Evolutionary conservation across 2,888 invertebrate species (phyloP).

Genomic region (Strigamia transsilvanica): DNA sequence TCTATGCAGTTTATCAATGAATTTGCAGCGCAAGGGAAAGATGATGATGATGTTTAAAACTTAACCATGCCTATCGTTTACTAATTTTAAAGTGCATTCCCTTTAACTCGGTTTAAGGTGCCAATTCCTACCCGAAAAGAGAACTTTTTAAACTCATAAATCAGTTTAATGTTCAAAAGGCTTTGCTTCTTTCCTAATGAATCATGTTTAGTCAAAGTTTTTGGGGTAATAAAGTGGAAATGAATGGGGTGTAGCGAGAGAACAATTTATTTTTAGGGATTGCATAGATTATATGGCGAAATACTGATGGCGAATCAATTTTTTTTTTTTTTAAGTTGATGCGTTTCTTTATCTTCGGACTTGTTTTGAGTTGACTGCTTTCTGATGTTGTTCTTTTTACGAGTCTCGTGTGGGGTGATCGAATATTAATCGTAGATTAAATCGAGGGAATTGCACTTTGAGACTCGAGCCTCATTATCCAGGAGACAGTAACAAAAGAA

Average conservation of each 20-base stretch:
- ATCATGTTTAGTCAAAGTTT: neutral
- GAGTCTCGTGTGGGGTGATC: constrained; percentile 44
- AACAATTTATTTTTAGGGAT: neutral
- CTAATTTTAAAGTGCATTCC: neutral
- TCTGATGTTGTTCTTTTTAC: constrained; percentile 44
- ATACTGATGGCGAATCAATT: neutral
- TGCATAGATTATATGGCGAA: neutral
- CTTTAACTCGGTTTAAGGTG: constrained; percentile 15
- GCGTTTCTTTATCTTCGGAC: constrained; percentile 34
- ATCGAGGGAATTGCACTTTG: constrained; percentile 49
- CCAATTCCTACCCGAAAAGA: neutral
- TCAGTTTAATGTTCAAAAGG: neutral
- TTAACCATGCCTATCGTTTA: neutral
- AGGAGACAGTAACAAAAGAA: constrained; percentile 46
- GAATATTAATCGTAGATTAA: constrained; percentile 48
- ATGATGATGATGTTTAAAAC: constrained; percentile 8
- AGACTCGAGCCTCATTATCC: constrained; percentile 45
- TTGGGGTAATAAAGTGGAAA: constrained; percentile 8
- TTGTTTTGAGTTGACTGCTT: constrained; percentile 34
- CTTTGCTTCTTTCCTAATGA: neutral
- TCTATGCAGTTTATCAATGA: constrained; percentile 5
- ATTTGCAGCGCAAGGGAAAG: constrained; percentile 17
- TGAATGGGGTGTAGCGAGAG: constrained; percentile 10
- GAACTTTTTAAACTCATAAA: neutral
- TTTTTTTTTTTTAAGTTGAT: constrained; percentile 31